phyloP scores from a whole-genome alignment of 2,888 invertebrate species.

The Zele albiditarsus region DNA sequence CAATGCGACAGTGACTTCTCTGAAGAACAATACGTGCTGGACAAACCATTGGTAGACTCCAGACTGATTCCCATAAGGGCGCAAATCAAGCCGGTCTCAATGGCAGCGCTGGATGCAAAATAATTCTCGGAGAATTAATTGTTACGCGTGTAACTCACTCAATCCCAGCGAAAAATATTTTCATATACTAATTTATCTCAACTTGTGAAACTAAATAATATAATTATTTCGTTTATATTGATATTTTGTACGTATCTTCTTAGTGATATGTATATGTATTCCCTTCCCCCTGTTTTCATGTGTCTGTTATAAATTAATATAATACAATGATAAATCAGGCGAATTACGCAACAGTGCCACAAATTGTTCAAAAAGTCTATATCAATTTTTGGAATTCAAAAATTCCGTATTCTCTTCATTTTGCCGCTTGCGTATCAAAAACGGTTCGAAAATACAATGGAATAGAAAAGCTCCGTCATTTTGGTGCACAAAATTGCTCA shows the following conservation, averaged over 20 bases:
- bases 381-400: no score
- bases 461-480: no score
- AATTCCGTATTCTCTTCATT: no score
- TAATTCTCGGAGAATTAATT: slow-evolving; percentile 89
- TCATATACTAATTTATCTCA: slow-evolving; percentile 50
- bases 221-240: slow-evolving; percentile 46
- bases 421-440: no score
- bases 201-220: slow-evolving; percentile 52
- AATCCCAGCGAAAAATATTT: neutral
- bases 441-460: no score
- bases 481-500: no score
- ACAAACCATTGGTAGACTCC: slow-evolving; percentile 91
- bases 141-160: neutral
- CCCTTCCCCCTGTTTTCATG: neutral
- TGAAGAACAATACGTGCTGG: slow-evolving; percentile 93
- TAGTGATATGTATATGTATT: neutral
- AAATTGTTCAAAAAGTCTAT: no score
- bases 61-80: slow-evolving; percentile 97
- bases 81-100: slow-evolving; percentile 94
- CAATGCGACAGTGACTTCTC: slow-evolving; percentile 96
- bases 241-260: neutral
- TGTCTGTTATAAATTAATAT: no score
- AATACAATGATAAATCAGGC: no score
- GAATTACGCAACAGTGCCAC: no score
- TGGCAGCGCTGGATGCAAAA: slow-evolving; percentile 92